Evolutionary conservation across 1,140 invertebrate genomes (phyloP).

Genomic region (Hetaerina americana): DNA sequence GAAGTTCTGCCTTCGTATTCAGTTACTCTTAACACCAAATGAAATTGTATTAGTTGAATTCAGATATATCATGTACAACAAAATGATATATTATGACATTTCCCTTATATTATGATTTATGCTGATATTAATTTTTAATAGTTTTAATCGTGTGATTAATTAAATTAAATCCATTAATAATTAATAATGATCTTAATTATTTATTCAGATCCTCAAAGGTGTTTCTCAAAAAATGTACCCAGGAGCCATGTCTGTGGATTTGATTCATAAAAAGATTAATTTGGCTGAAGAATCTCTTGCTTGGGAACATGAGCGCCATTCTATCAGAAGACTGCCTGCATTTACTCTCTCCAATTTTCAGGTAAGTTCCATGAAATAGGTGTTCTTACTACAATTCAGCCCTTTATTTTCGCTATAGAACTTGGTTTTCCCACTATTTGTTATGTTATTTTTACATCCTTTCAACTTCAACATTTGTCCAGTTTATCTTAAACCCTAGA

Average conservation of each 20-base stretch:
- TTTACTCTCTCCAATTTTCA: slow-evolving; percentile 78
- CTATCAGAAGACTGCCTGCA: slow-evolving; percentile 77
- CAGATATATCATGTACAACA: slow-evolving; percentile 3
- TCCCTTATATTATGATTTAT: neutral
- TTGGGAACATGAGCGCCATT: slow-evolving; percentile 97
- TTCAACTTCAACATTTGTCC: too few species aligned
- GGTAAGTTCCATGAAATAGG: slow-evolving; percentile 26
- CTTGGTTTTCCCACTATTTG: too few species aligned
- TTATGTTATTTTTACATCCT: neutral
- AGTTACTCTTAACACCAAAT: too few species aligned
- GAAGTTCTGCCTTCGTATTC: too few species aligned
- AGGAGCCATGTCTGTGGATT: slow-evolving; percentile 45
- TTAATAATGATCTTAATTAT: slow-evolving; percentile 12
- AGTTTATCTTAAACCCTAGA: too few species aligned
- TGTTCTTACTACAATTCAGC: neutral
- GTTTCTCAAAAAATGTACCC: slow-evolving; percentile 33
- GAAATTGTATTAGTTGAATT: slow-evolving; percentile 5
- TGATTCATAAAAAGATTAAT: slow-evolving; percentile 95
- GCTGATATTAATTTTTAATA: slow-evolving; percentile 4
- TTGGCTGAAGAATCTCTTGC: slow-evolving; percentile 82
- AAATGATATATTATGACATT: neutral
- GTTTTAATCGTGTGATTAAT: neutral
- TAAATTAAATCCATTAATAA: neutral
- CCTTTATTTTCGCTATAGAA: too few species aligned
- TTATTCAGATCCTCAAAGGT: slow-evolving; percentile 41